Percentiles rank a stretch among this genome's conserved stretches.
Evolutionary conservation across 1,140 invertebrate genomes (phyloP).

Genomic region (Magallana ariakensis): DNA sequence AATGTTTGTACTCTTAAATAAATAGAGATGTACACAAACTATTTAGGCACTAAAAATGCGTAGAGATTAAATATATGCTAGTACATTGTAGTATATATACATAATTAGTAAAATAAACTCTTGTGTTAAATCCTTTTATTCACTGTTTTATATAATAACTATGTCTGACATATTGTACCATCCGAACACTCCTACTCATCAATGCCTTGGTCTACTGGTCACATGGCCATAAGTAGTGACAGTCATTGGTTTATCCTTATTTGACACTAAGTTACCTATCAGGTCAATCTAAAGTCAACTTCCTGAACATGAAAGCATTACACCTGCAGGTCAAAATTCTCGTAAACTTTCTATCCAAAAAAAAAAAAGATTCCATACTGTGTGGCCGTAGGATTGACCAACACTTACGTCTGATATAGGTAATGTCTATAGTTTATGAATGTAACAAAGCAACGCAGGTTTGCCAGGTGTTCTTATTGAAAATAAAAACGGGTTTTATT

Average conservation of each 20-base stretch:
- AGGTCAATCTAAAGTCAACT: constrained; percentile 13
- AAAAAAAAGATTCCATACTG: neutral
- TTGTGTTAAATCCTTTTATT: no score
- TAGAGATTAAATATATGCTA: no score
- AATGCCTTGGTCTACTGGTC: neutral
- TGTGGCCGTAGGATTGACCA: neutral
- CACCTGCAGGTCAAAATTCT: constrained; percentile 6
- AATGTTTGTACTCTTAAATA: neutral
- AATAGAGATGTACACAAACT: neutral
- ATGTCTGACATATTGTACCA: neutral
- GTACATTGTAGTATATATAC: neutral
- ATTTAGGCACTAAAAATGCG: neutral
- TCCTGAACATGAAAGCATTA: neutral
- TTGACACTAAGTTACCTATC: constrained; percentile 16
- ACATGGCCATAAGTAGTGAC: constrained; percentile 18
- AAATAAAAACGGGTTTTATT: no score
- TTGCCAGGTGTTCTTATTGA: no score
- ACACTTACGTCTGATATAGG: no score
- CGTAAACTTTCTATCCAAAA: neutral
- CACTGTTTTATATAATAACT: neutral
- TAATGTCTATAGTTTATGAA: no score
- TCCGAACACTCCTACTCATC: neutral
- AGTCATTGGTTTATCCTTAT: constrained; percentile 32
- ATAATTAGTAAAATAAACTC: no score
- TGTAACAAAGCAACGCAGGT: no score